phyloP scores from a whole-genome alignment of 2,113 vertebrate genomes.

The Ctenodactylus gundi region DNA sequence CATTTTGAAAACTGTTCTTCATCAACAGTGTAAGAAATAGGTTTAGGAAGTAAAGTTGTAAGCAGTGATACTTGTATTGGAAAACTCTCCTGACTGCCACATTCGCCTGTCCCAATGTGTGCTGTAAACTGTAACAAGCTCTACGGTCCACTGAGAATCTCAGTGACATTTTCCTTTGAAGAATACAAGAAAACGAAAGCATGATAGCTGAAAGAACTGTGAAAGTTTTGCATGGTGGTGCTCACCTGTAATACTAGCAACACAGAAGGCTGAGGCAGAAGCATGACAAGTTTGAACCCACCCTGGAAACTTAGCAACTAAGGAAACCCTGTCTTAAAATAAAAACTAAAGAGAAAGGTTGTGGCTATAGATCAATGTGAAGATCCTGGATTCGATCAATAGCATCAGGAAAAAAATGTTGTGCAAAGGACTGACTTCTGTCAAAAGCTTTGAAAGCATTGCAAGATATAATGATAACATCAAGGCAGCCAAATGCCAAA shows the following conservation, averaged over 20 bases:
- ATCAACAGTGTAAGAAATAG: background rate
- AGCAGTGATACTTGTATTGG: background rate
- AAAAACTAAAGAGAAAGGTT: too few relatives aligned
- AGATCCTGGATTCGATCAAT: too few relatives aligned
- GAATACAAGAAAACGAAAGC: background rate
- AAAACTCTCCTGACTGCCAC: background rate
- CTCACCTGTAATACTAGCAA: too few relatives aligned
- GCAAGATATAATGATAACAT: background rate
- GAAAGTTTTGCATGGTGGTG: too few relatives aligned
- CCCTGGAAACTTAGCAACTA: too few relatives aligned
- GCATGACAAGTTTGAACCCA: too few relatives aligned
- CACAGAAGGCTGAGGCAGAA: too few relatives aligned
- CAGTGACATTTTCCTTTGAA: background rate
- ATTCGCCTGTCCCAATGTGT: background rate
- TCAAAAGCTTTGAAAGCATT: background rate
- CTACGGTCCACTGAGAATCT: background rate
- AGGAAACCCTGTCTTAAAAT: too few relatives aligned
- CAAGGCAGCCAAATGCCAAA: background rate
- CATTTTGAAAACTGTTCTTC: background rate
- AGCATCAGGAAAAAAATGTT: too few relatives aligned
- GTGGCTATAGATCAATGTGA: too few relatives aligned
- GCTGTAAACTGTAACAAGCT: background rate
- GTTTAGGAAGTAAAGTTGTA: background rate
- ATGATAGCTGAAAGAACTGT: background rate
- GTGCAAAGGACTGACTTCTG: background rate